Evolutionary conservation across 2,113 vertebrate genomes (phyloP).

Genomic region (Anarhynchus alexandrinus): DNA sequence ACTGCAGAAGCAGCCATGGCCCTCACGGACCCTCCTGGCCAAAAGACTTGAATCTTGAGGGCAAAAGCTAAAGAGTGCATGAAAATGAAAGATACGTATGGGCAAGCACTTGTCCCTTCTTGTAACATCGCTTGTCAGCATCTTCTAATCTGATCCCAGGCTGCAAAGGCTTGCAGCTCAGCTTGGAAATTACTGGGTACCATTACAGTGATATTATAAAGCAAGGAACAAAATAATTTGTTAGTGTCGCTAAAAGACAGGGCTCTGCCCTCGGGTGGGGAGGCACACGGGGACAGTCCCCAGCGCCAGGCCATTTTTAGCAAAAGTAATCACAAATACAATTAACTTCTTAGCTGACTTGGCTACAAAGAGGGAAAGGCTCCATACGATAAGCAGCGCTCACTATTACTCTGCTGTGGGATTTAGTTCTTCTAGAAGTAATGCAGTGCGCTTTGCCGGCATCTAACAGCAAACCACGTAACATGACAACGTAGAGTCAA

Average conservation of each 20-base stretch:
- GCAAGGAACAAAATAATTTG: conserved; percentile 20
- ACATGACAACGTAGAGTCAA: not conserved
- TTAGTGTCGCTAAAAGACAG: not conserved
- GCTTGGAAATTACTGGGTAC: not conserved
- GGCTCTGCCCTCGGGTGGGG: not conserved
- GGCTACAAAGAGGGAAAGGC: not conserved
- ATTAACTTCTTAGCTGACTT: conserved; percentile 16
- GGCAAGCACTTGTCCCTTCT: not conserved
- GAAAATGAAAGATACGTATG: not conserved
- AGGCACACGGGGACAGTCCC: not conserved
- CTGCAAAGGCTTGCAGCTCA: conserved; percentile 7
- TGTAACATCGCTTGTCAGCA: not conserved
- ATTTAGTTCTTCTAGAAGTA: not conserved
- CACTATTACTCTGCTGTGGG: not conserved
- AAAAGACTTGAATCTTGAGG: not conserved
- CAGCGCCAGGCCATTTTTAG: not conserved
- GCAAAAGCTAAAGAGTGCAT: not conserved
- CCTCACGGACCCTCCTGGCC: not conserved
- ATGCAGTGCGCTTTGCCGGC: not conserved
- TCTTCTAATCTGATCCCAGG: conserved; percentile 25
- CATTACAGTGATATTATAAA: not conserved
- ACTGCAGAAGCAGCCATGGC: not conserved
- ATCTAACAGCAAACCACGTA: not conserved
- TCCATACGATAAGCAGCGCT: not conserved
- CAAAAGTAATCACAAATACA: conserved; percentile 13